These are phyloP conservation scores for Parapsyche elsis DNA, from an alignment of 1,140 invertebrate species.

Conservation along the genomic window DNA sequence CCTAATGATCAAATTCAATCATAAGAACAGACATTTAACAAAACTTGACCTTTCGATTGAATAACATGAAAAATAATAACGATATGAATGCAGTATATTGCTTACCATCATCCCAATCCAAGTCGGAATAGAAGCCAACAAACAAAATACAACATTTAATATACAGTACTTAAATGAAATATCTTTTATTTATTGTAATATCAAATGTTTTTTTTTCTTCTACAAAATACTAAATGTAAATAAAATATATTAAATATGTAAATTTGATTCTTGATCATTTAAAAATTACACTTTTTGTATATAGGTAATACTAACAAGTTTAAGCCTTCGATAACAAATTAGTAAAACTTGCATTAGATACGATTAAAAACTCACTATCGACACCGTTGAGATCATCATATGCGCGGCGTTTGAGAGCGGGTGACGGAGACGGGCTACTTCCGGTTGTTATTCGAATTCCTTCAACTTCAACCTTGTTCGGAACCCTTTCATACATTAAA, in stretches of 20 bases:
- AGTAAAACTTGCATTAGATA: not conserved
- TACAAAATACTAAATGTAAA: too few relatives aligned
- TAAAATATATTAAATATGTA: too few relatives aligned
- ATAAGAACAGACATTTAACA: constrained; percentile 32
- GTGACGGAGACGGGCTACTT: constrained; percentile 67
- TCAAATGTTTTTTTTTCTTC: too few relatives aligned
- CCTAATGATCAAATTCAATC: constrained; percentile 24
- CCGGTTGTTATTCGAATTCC: constrained; percentile 68
- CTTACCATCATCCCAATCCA: constrained; percentile 74
- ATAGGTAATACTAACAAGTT: not conserved
- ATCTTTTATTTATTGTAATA: too few relatives aligned
- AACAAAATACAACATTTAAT: constrained; percentile 59
- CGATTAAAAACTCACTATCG: constrained; percentile 75
- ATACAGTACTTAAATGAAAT: constrained; percentile 28
- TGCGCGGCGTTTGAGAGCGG: constrained; percentile 78
- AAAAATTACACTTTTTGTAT: not conserved
- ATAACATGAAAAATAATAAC: constrained; percentile 30
- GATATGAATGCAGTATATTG: constrained; percentile 47
- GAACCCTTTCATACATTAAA: constrained; percentile 84
- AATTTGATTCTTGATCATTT: not conserved
- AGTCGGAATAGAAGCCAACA: constrained; percentile 71
- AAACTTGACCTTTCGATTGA: constrained; percentile 47
- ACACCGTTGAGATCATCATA: constrained; percentile 92
- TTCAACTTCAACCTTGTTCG: constrained; percentile 80
- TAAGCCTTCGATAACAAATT: too few relatives aligned